These are phyloP conservation scores for Folsomia candida DNA, from an alignment of 2,888 invertebrate genomes.

Conservation along the genomic window DNA sequence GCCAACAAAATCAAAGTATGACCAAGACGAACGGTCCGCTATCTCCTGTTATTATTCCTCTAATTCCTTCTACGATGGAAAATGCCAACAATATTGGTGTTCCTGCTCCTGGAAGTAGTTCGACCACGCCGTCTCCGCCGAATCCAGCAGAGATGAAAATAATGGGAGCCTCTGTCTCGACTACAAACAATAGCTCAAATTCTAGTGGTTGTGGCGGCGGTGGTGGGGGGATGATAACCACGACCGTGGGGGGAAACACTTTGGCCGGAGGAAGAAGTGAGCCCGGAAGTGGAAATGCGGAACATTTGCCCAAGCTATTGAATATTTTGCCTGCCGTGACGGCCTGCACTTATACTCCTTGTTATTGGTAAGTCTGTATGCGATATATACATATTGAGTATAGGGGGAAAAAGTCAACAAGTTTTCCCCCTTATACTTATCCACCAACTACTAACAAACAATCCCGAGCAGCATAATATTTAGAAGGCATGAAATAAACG, in stretches of 20 bases:
- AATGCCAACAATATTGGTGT: not conserved
- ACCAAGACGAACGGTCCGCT: slow-evolving; percentile 9
- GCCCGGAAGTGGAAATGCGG: slow-evolving; percentile 38
- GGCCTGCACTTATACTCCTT: slow-evolving; percentile 50
- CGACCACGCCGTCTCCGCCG: not conserved
- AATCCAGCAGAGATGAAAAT: not conserved
- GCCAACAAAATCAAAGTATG: slow-evolving; percentile 16
- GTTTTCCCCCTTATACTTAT: too few relatives aligned
- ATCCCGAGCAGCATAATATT: too few relatives aligned
- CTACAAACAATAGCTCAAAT: slow-evolving; percentile 30
- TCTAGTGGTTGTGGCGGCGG: slow-evolving; percentile 32
- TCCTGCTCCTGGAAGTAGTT: not conserved
- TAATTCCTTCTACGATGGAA: slow-evolving; percentile 10
- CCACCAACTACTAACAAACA: too few relatives aligned
- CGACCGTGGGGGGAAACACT: slow-evolving; percentile 21
- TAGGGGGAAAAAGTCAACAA: not conserved
- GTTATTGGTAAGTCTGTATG: slow-evolving; percentile 50
- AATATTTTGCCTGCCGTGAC: slow-evolving; percentile 48
- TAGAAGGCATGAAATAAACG: too few relatives aligned
- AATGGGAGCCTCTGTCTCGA: slow-evolving; percentile 9
- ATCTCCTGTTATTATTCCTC: not conserved
- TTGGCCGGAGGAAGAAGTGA: slow-evolving; percentile 25
- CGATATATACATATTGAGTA: not conserved
- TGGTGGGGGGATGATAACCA: slow-evolving; percentile 16
- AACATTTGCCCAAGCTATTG: slow-evolving; percentile 47